These are phyloP conservation scores for Chrysodeixis includens DNA, from an alignment of 2,888 invertebrate genomes.

Conservation along the genomic window DNA sequence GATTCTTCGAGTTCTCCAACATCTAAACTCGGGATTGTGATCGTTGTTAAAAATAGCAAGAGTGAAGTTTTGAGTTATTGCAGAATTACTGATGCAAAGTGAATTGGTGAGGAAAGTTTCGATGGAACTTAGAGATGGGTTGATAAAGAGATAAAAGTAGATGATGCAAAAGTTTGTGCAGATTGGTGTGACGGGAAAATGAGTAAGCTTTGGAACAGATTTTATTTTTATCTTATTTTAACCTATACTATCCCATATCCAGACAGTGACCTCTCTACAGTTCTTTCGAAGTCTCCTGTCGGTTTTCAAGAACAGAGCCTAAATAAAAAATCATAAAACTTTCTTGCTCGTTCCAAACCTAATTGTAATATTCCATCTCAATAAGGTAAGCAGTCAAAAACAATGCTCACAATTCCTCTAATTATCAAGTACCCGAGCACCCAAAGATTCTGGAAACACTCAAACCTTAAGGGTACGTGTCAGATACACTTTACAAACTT, in stretches of 20 bases:
- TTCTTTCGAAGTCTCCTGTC: too few relatives aligned
- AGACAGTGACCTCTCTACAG: too few relatives aligned
- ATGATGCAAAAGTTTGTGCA: not conserved
- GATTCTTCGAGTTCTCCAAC: constrained; percentile 36
- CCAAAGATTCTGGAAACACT: constrained; percentile 16
- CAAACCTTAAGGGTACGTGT: constrained; percentile 40
- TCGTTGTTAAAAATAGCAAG: constrained; percentile 27
- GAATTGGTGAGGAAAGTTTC: not conserved
- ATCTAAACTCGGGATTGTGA: constrained; percentile 18
- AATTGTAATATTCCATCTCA: not conserved
- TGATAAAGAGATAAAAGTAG: not conserved
- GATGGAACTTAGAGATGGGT: not conserved
- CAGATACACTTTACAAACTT: constrained; percentile 52
- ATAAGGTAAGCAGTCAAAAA: constrained; percentile 40
- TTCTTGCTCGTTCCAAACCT: too few relatives aligned
- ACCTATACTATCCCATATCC: too few relatives aligned
- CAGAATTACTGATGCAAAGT: constrained; percentile 17
- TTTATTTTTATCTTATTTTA: not conserved
- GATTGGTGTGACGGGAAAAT: not conserved
- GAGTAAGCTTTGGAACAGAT: not conserved
- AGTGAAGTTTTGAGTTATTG: constrained; percentile 14
- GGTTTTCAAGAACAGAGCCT: too few relatives aligned
- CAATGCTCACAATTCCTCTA: constrained; percentile 39
- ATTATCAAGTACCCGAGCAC: constrained; percentile 51
- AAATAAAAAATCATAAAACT: too few relatives aligned